Base-by-base conservation (phyloP, 2,888 invertebrate genomes). In the Lordiphosa fenestrarum region DNA sequence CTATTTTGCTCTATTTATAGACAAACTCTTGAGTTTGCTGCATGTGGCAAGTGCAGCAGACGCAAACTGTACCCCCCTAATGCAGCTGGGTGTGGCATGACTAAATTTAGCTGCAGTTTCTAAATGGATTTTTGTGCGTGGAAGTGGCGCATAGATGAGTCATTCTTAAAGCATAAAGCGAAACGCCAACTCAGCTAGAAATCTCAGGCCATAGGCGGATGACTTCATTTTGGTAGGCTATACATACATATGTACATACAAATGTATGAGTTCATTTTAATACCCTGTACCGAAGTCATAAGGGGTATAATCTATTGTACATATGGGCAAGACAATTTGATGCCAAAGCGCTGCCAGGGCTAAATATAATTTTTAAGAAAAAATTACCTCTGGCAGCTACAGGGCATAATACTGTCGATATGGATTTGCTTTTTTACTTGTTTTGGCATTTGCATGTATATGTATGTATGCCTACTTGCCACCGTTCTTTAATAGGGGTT, bases 51-150 rank as follows among this genome's bases (percentile, higher is more conserved):
- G 39, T 40, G 25, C 51, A 33, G 56, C 30, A 30, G 7, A 7
- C 7, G 25, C 2, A 30, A 3, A 58, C 80, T 83, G 72, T 80
- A 74, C 69, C 35, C 62, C 15, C 1, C 15, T 15, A 15, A 57
- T 57, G 53, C 46, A 57, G 42, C 65, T 53, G 51, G 41, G 59
- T 46, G 40, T 55, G 60, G 12, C 46, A 72, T 81, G 80, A 78
- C 80, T 63, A 82, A 82, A 82, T 77, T 68, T 59, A 55, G 53
- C 60, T 66, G 66, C n/a, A 19, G 33, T 33, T 33, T 41, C 50
- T 42, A 7, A 48, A 49, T 10, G 12, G 33, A 6, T 33, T 44
- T 44, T 25, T 9, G 30, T 30, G 15, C 15, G 44, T 30, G 30
- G 30, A 30, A 30, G 30, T 30, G 30, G 9, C 10, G 44, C 44